A percentile compares a stretch with the other conserved stretches of the same genome.
phyloP scores from a whole-genome alignment of 2,113 vertebrate genomes.

The Sinocyclocheilus rhinocerous region DNA sequence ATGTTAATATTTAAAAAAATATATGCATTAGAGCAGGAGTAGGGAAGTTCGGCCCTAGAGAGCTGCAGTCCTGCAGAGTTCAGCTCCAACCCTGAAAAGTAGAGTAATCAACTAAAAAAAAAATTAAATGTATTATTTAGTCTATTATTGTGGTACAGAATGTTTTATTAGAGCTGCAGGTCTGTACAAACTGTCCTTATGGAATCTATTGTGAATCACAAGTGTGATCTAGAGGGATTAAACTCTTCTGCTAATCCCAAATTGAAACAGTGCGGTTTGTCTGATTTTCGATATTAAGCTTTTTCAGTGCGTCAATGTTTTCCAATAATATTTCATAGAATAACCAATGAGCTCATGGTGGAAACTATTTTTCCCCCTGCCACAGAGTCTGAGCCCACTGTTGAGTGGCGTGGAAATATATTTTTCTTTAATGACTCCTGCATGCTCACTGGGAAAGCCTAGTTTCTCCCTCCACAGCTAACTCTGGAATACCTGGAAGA shows the following conservation, averaged over 20 bases:
- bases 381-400: conserved; percentile 74
- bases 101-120: background rate
- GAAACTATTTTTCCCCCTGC: conserved; percentile 77
- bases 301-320: conserved; percentile 64
- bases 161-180: background rate
- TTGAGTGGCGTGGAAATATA: conserved; percentile 77
- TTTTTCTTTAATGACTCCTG: conserved; percentile 78
- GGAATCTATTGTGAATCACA: background rate
- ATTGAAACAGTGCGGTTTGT: conserved; percentile 61
- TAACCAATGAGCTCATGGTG: conserved; percentile 81
- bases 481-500: conserved; percentile 73
- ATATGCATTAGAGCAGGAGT: background rate
- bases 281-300: conserved; percentile 60
- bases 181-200: conserved; percentile 9
- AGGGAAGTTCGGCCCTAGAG: too few relatives aligned
- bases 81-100: too few relatives aligned
- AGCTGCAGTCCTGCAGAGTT: too few relatives aligned
- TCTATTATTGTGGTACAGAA: background rate
- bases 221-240: background rate
- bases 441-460: conserved; percentile 73
- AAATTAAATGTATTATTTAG: background rate
- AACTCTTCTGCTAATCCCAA: conserved; percentile 41
- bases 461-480: conserved; percentile 67
- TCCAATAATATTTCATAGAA: conserved; percentile 72
- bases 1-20: background rate